Percentiles rank a stretch among this genome's conserved stretches.
These are phyloP conservation scores for Pleuronectes platessa DNA, from an alignment of 2,113 vertebrate genomes.

Conservation along the genomic window DNA sequence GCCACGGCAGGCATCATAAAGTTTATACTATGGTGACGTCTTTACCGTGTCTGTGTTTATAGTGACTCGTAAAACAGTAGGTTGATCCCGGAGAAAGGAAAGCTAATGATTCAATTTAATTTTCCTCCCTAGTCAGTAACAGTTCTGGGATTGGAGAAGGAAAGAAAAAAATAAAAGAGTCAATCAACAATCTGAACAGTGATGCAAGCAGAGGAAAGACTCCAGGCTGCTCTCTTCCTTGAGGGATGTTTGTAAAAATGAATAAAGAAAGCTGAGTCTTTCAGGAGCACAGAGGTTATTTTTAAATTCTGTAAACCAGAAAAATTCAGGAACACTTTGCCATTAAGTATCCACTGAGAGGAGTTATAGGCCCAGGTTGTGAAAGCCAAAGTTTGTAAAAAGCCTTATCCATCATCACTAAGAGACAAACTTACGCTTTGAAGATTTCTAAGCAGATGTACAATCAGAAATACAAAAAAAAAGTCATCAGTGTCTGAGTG, in stretches of 20 bases:
- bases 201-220: conserved; percentile 25
- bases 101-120: conserved; percentile 65
- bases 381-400: conserved; percentile 37
- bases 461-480: not conserved
- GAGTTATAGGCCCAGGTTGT: conserved; percentile 14
- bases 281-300: conserved; percentile 7
- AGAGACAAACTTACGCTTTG: not conserved
- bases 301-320: conserved; percentile 16
- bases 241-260: conserved; percentile 4
- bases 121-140: not conserved
- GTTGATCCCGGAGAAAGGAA: conserved; percentile 37
- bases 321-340: conserved; percentile 3
- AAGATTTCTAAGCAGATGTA: too few species aligned
- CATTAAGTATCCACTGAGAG: conserved; percentile 29
- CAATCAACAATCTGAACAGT: conserved; percentile 47
- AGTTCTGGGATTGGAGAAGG: conserved; percentile 22
- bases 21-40: conserved; percentile 30
- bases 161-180: conserved; percentile 54
- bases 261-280: not conserved
- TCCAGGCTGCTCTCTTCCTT: too few species aligned
- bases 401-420: not conserved
- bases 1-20: conserved; percentile 27
- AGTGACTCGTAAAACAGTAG: conserved; percentile 58
- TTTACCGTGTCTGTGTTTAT: conserved; percentile 60
- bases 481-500: too few species aligned